Evolutionary conservation across 2,113 vertebrate genomes (phyloP).

Genomic region (Motacilla alba): DNA sequence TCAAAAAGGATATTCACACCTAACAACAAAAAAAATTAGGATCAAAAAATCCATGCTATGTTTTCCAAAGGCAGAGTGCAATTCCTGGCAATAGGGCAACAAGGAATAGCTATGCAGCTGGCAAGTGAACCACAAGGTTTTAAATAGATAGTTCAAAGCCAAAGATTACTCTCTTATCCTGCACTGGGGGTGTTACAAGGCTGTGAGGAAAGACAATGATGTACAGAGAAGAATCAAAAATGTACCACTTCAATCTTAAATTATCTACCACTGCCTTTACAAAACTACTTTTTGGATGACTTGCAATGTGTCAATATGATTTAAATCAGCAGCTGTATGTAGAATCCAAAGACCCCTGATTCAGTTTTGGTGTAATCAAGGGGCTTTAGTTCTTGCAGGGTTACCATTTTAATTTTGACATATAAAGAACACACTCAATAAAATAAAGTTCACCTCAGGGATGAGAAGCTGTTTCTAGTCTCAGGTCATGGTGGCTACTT

Average conservation of each 20-base stretch:
- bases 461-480: neutral
- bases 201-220: neutral
- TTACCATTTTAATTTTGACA: neutral
- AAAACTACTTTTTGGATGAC: neutral
- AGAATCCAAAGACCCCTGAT: neutral
- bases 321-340: neutral
- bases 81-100: neutral
- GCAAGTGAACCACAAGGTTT: neutral
- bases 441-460: neutral
- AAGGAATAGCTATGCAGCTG: neutral
- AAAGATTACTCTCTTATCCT: constrained; percentile 39
- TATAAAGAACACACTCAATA: neutral
- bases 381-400: neutral
- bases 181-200: neutral
- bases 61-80: neutral
- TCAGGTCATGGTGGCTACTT: neutral
- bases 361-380: neutral
- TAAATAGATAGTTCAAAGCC: constrained; percentile 46
- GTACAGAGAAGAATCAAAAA: neutral
- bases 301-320: neutral
- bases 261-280: neutral
- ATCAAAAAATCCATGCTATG: neutral
- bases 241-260: neutral
- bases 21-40: neutral
- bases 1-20: neutral